phyloP scores from a whole-genome alignment of 2,888 invertebrate genomes.

The Trachelus iudaicus region DNA sequence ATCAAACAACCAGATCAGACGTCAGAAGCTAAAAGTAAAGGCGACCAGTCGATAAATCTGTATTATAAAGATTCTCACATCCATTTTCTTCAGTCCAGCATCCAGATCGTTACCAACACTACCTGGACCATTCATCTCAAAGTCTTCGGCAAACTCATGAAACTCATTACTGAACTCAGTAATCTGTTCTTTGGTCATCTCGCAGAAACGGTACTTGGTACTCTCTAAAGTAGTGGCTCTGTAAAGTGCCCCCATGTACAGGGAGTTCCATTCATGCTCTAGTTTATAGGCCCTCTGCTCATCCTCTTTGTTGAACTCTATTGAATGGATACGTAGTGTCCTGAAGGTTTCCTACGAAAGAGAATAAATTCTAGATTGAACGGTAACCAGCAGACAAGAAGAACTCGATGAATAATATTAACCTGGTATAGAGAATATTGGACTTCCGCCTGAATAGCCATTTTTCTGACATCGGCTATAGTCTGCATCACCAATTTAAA shows the following conservation, averaged over 20 bases:
- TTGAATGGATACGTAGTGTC: conserved; percentile 77
- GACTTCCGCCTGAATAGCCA: conserved; percentile 82
- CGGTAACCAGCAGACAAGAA: background rate
- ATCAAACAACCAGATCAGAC: conserved; percentile 32
- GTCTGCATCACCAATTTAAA: conserved; percentile 89
- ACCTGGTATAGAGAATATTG: conserved; percentile 72
- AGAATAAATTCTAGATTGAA: background rate
- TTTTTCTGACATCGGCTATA: conserved; percentile 79
- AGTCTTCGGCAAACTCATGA: conserved; percentile 78
- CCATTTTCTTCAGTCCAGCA: conserved; percentile 76
- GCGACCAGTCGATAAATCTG: background rate
- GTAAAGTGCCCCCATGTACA: conserved; percentile 77
- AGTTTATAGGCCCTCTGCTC: conserved; percentile 71
- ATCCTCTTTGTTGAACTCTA: conserved; percentile 73
- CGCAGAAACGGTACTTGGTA: conserved; percentile 88
- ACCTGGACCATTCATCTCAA: conserved; percentile 82
- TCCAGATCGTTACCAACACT: conserved; percentile 84
- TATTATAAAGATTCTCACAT: conserved; percentile 62
- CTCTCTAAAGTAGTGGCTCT: conserved; percentile 77
- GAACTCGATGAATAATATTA: background rate
- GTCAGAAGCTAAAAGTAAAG: background rate
- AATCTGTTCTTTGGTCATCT: conserved; percentile 82
- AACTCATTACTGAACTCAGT: conserved; percentile 72
- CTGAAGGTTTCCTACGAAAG: conserved; percentile 79
- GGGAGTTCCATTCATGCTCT: conserved; percentile 76